phyloP scores from a whole-genome alignment of 2,888 invertebrate genomes.

The Perithous albicinctus region DNA sequence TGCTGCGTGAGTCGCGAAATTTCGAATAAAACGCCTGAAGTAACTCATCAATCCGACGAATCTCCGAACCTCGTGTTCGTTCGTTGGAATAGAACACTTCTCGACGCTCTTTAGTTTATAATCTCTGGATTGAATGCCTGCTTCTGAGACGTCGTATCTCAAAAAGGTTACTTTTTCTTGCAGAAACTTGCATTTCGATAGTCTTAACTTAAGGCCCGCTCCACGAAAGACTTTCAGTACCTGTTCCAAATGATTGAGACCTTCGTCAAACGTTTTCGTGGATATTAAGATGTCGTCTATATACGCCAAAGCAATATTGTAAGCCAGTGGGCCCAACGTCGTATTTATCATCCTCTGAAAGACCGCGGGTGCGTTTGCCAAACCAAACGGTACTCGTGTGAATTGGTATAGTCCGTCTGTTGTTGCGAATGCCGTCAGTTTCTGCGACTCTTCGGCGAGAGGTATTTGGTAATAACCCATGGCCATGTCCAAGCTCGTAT shows the following conservation, averaged over 20 bases:
- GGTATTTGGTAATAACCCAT: conserved; percentile 75
- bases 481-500: too few relatives aligned
- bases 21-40: conserved; percentile 75
- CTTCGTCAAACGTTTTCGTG: conserved; percentile 66
- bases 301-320: too few relatives aligned
- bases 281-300: conserved; percentile 74
- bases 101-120: conserved; percentile 61
- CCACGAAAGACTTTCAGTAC: conserved; percentile 65
- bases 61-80: conserved; percentile 72
- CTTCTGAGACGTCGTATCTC: conserved; percentile 67
- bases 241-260: conserved; percentile 62
- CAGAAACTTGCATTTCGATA: conserved; percentile 70
- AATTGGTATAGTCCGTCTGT: conserved; percentile 74
- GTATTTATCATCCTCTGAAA: not conserved
- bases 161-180: conserved; percentile 57
- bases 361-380: conserved; percentile 72
- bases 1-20: conserved; percentile 70
- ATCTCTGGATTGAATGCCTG: conserved; percentile 71
- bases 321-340: conserved; percentile 66
- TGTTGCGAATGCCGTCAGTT: conserved; percentile 76
- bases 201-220: conserved; percentile 70
- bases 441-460: conserved; percentile 70
- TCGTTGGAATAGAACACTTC: conserved; percentile 67
- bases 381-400: conserved; percentile 84
- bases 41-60: conserved; percentile 76